Evolutionary conservation across 1,140 invertebrate genomes (phyloP).

Genomic region (Diachasma alloeum): DNA sequence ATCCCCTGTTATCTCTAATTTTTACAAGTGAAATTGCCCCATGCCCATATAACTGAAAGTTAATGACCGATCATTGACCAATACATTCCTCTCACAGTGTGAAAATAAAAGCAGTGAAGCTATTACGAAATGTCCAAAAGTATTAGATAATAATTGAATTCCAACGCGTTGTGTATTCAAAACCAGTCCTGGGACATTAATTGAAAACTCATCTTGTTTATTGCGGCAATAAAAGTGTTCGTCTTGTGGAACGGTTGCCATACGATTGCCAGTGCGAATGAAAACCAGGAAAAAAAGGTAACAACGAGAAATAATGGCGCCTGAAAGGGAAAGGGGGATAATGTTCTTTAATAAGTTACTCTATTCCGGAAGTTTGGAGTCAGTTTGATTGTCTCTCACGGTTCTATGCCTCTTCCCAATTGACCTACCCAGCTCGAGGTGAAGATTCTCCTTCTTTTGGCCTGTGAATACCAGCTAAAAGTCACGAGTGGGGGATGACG

Average conservation of each 20-base stretch:
- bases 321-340: conserved; percentile 12
- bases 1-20: too few relatives aligned
- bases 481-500: conserved; percentile 24
- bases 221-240: neutral
- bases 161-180: neutral
- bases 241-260: neutral
- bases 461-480: conserved; percentile 31
- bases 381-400: conserved; percentile 27
- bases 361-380: conserved; percentile 18
- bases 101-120: neutral
- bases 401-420: conserved; percentile 34
- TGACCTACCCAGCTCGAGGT: conserved; percentile 40
- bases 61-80: too few relatives aligned
- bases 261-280: neutral
- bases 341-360: neutral
- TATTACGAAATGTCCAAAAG: neutral
- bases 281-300: neutral
- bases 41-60: too few relatives aligned
- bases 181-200: too few relatives aligned
- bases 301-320: neutral
- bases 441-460: conserved; percentile 40
- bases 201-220: neutral
- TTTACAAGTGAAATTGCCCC: too few relatives aligned
- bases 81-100: too few relatives aligned
- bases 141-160: neutral